These are phyloP conservation scores for Hoplodrina ambigua DNA, from an alignment of 2,888 invertebrate species.

Conservation along the genomic window DNA sequence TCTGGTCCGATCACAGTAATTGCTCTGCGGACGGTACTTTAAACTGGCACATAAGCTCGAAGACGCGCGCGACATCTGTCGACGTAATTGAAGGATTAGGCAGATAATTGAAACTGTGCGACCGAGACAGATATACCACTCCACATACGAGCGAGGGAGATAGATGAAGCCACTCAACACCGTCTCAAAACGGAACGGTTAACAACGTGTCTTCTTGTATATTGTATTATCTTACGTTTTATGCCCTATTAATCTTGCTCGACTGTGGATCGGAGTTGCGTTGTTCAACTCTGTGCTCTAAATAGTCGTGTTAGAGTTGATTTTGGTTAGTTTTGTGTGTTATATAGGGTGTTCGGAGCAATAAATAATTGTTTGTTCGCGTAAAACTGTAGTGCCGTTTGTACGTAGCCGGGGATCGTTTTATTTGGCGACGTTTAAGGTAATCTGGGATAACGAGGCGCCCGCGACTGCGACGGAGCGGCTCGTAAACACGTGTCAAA, in stretches of 20 bases:
- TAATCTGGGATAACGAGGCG: slow-evolving; percentile 84
- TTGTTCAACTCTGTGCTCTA: slow-evolving; percentile 72
- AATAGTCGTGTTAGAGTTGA: slow-evolving; percentile 65
- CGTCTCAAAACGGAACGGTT: slow-evolving; percentile 88
- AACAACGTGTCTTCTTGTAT: slow-evolving; percentile 93
- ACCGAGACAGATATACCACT: slow-evolving; percentile 74
- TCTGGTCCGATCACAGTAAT: slow-evolving; percentile 83
- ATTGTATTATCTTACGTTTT: slow-evolving; percentile 91
- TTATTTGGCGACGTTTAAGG: slow-evolving; percentile 82
- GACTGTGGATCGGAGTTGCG: slow-evolving; percentile 72
- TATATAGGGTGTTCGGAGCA: slow-evolving; percentile 81
- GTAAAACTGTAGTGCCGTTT: slow-evolving; percentile 87
- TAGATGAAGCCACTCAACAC: slow-evolving; percentile 74
- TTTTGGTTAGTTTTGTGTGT: slow-evolving; percentile 63
- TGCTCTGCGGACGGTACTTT: slow-evolving; percentile 88
- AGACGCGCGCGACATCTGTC: slow-evolving; percentile 91
- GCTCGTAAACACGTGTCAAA: slow-evolving; percentile 72
- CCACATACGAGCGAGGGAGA: slow-evolving; percentile 76
- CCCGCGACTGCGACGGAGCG: slow-evolving; percentile 66
- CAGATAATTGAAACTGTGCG: slow-evolving; percentile 92
- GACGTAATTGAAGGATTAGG: slow-evolving; percentile 92
- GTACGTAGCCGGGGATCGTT: slow-evolving; percentile 77
- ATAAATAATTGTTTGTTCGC: slow-evolving; percentile 90
- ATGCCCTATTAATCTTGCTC: slow-evolving; percentile 90
- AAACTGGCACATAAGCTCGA: slow-evolving; percentile 89